phyloP scores from a whole-genome alignment of 2,113 vertebrate genomes.

The Prochilodus magdalenae region DNA sequence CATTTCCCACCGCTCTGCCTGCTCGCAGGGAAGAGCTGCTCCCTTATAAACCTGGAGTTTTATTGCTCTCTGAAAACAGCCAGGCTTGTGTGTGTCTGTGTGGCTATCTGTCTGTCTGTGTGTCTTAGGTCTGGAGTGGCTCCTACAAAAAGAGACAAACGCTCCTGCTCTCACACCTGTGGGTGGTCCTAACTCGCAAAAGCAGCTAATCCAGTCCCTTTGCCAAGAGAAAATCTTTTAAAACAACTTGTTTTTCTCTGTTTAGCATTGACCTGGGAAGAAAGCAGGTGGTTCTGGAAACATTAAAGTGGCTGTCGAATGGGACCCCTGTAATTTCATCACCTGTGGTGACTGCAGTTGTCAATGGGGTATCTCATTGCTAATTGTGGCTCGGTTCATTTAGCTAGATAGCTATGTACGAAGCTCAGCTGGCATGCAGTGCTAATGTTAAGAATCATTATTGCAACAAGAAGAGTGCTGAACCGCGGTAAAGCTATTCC shows the following conservation, averaged over 20 bases:
- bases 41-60: constrained; percentile 30
- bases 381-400: constrained; percentile 19
- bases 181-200: not conserved
- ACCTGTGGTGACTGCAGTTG: not conserved
- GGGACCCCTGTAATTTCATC: constrained; percentile 18
- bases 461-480: not conserved
- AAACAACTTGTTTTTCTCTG: not conserved
- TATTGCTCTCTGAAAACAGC: constrained; percentile 31
- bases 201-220: too few relatives aligned
- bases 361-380: constrained; percentile 12
- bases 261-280: not conserved
- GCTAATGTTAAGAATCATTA: constrained; percentile 3
- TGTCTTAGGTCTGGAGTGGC: not conserved
- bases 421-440: not conserved
- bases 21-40: constrained; percentile 4
- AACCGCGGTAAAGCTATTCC: not conserved
- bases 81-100: constrained; percentile 19
- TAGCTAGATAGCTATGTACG: not conserved
- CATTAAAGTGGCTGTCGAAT: constrained; percentile 21
- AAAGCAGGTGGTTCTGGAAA: constrained; percentile 1
- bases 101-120: not conserved
- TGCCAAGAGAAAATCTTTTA: not conserved
- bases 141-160: not conserved
- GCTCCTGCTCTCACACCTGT: not conserved
- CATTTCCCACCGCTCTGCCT: constrained; percentile 25